These are phyloP conservation scores for Gadus macrocephalus DNA, from an alignment of 2,113 vertebrate genomes.

Conservation along the genomic window DNA sequence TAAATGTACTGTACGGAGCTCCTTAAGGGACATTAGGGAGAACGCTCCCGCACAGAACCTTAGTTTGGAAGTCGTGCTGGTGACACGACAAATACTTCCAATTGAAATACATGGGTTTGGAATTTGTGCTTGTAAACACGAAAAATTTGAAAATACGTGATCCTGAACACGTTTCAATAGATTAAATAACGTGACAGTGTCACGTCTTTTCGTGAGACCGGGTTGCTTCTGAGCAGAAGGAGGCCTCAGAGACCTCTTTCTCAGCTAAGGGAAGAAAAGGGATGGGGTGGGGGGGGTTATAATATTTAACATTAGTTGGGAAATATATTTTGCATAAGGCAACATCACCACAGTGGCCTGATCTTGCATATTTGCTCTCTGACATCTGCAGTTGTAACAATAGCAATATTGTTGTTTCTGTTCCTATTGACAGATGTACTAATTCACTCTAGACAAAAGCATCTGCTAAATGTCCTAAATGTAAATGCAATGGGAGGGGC, in stretches of 20 bases:
- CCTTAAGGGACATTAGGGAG: too few relatives aligned
- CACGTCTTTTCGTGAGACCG: too few relatives aligned
- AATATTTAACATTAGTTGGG: neutral
- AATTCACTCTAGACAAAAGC: neutral
- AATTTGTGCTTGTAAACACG: too few relatives aligned
- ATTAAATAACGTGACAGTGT: too few relatives aligned
- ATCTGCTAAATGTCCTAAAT: neutral
- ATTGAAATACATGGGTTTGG: too few relatives aligned
- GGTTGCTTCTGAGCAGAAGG: constrained; percentile 28
- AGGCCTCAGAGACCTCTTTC: constrained; percentile 2
- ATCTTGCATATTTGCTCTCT: neutral
- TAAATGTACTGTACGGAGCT: too few relatives aligned
- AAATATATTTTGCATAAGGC: neutral
- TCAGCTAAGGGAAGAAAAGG: constrained; percentile 3
- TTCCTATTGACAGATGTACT: neutral
- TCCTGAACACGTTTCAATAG: too few relatives aligned
- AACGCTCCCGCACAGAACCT: too few relatives aligned
- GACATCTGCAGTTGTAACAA: neutral
- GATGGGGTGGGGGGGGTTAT: neutral
- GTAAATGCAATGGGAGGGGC: constrained; percentile 1
- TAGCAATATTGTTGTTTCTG: neutral
- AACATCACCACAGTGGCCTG: neutral
- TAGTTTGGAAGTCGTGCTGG: too few relatives aligned
- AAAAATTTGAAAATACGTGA: too few relatives aligned
- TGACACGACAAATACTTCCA: too few relatives aligned